Percentiles rank a stretch among this genome's conserved stretches.
These are phyloP conservation scores for Struthio camelus DNA, from an alignment of 2,113 vertebrate genomes.

Conservation along the genomic window DNA sequence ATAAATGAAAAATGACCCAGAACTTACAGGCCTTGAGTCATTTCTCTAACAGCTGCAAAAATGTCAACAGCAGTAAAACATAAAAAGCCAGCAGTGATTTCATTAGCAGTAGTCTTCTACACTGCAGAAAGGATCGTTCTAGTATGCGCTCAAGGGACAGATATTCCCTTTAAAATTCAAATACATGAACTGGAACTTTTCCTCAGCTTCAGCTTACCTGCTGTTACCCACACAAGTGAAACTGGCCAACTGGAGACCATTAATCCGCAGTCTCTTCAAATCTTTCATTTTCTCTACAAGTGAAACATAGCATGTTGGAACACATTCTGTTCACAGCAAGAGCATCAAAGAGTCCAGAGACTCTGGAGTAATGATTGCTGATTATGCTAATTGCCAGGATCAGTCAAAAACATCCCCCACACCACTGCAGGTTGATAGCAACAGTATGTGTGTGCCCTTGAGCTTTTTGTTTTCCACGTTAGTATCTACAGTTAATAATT, in stretches of 20 bases:
- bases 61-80: slow-evolving; percentile 45
- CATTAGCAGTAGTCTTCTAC: neutral
- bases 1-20: slow-evolving; percentile 47
- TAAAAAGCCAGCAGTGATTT: slow-evolving; percentile 29
- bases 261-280: neutral
- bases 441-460: neutral
- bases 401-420: neutral
- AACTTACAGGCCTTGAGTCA: neutral
- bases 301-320: neutral
- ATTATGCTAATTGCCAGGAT: slow-evolving; percentile 29
- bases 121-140: neutral
- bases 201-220: neutral
- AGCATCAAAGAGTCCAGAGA: neutral
- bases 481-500: neutral
- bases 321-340: neutral
- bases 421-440: neutral
- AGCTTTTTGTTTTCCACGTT: slow-evolving; percentile 5
- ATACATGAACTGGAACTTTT: slow-evolving; percentile 12
- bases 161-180: slow-evolving; percentile 24
- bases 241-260: slow-evolving; percentile 5
- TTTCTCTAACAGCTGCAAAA: slow-evolving; percentile 48
- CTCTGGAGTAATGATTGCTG: slow-evolving; percentile 15
- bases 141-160: neutral
- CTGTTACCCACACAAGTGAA: slow-evolving; percentile 24
- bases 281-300: slow-evolving; percentile 20